phyloP scores from a whole-genome alignment of 2,888 invertebrate genomes.

The Cynaeus angustus region DNA sequence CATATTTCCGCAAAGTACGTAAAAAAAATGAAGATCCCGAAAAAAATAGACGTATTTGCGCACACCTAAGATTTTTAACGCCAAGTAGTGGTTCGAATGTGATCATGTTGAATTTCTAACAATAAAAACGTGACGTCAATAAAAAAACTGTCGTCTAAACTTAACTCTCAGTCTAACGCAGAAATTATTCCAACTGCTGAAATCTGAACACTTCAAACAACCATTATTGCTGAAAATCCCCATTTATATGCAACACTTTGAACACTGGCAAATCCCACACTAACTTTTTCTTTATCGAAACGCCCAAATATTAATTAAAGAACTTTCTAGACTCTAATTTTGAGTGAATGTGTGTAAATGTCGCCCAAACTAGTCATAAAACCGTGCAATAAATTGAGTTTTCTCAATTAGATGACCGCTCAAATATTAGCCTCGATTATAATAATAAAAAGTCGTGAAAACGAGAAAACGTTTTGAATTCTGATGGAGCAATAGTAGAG shows the following conservation, averaged over 20 bases:
- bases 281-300: too few species aligned
- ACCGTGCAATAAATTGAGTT: neutral
- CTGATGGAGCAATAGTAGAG: slow-evolving; percentile 4
- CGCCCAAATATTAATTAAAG: neutral
- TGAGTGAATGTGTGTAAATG: neutral
- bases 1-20: too few species aligned
- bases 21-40: too few species aligned
- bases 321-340: neutral
- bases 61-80: too few species aligned
- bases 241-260: neutral
- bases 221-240: neutral
- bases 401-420: neutral
- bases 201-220: neutral
- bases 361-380: neutral
- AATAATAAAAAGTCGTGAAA: neutral
- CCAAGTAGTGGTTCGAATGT: too few species aligned
- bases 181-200: slow-evolving; percentile 1
- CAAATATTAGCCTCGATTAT: too few species aligned
- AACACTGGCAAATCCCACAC: neutral
- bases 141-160: too few species aligned
- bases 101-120: too few species aligned
- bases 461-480: slow-evolving; percentile 1
- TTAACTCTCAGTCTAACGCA: neutral
- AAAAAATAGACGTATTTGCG: too few species aligned
- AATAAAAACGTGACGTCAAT: too few species aligned